Evolutionary conservation across 2,797 vertebrate genomes (phyloP).

Genomic region (Acrocephalus scirpaceus): DNA sequence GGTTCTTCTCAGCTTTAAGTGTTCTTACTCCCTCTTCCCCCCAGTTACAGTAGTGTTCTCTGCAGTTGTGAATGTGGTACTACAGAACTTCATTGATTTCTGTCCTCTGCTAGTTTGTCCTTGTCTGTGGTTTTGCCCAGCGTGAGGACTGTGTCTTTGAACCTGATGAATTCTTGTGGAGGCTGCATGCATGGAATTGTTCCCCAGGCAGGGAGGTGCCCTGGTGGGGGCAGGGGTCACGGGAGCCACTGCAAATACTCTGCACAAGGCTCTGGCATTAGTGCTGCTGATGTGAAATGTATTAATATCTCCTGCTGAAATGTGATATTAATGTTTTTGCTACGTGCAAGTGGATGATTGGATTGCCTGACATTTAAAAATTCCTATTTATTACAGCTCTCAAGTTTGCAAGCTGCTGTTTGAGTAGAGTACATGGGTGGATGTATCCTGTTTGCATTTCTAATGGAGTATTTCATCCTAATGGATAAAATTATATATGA

Average conservation of each 20-base stretch:
- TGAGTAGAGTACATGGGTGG: background rate
- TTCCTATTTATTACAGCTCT: slow-evolving; percentile 39
- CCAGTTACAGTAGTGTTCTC: background rate
- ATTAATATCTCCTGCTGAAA: slow-evolving; percentile 39
- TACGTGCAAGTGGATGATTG: slow-evolving; percentile 34
- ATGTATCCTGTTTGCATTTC: slow-evolving; percentile 31
- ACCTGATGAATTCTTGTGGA: slow-evolving; percentile 49
- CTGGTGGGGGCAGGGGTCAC: background rate
- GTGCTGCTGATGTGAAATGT: background rate
- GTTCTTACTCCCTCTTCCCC: background rate
- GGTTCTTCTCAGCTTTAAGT: background rate
- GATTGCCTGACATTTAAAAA: slow-evolving; percentile 61
- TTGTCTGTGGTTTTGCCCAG: slow-evolving; percentile 50
- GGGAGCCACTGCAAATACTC: slow-evolving; percentile 1
- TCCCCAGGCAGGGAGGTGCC: background rate
- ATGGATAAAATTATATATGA: slow-evolving; percentile 6
- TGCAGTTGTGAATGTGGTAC: background rate
- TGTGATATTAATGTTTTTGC: slow-evolving; percentile 36
- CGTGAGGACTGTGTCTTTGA: slow-evolving; percentile 37
- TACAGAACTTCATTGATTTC: slow-evolving; percentile 57
- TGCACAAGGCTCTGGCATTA: slow-evolving; percentile 20
- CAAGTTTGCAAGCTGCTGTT: slow-evolving; percentile 35
- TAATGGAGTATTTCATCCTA: slow-evolving; percentile 26
- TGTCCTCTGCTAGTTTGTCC: slow-evolving; percentile 60
- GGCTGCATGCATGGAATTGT: background rate